Base-by-base conservation (phyloP, 2,888 invertebrate species). In the Alviniconcha strummeri region DNA sequence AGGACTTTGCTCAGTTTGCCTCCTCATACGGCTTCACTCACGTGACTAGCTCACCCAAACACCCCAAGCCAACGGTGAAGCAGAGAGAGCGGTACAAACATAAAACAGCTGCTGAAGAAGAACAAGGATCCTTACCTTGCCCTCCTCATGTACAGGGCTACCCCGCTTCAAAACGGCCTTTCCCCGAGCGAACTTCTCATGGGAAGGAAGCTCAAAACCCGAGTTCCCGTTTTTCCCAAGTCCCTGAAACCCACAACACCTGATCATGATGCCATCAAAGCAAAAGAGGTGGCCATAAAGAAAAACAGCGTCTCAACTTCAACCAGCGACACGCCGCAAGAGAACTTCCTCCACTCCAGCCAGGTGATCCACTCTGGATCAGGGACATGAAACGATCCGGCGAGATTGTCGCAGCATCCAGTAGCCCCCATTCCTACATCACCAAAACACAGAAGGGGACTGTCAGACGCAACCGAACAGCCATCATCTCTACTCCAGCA, bases 201-300 rank as follows among this genome's bases (percentile, higher is more conserved):
- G 71, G 81, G 85, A 9, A 75, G 81, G 74, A 81, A 78, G 52
- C 55, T 80, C 36, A 83, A 72, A 72, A 77, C 76, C 19, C 60
- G 52, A 17, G 8, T 83, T 13, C 83, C 81, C 9, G 17, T 54
- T 2, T 17, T 55, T 4, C 72, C 36, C 54, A 60, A 11, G 5
- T 17, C 76, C 56, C 76, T 55, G 56, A 55, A 56, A 56, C 76
- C 11, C 76, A 54, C 8, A 17, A 71, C 8, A 6, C 19, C 15
- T 71, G 19, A 71, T 17, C n/a, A 71, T 71, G 71, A 71, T 13
- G 71, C 71, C 7, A 19, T 71, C n/a, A 6, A 6, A 6, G 11
- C 8, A 19, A 71, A 71, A 17, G 71, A 71, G 17, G 71, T 7
- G 17, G n/a, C n/a, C 71, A n/a, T 8, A 71, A 71, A 17, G 71